Percentiles rank a stretch among this genome's conserved stretches.
Conservation (phyloP, 2,797 vertebrate species). For the Bryconaethiops microstoma region DNA sequence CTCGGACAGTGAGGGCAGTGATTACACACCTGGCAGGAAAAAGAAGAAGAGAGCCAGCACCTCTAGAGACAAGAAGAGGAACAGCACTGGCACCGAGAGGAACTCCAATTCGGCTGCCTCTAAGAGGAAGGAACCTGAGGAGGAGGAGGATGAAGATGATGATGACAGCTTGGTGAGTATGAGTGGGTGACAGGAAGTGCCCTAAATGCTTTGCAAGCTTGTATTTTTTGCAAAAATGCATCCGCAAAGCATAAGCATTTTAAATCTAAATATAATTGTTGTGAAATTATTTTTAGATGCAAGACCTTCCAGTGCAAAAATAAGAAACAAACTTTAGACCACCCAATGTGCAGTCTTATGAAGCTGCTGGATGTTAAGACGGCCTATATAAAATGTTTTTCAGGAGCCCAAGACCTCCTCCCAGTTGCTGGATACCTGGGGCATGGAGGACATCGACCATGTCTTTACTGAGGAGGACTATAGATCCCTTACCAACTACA, state of each 20-base stretch:
- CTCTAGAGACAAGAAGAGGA: conserved; percentile 90
- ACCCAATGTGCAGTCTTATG: background rate
- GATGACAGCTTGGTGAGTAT: conserved; percentile 87
- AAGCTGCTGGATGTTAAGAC: background rate
- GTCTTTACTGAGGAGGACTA: conserved; percentile 96
- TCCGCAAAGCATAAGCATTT: background rate
- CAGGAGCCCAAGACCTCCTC: conserved; percentile 95
- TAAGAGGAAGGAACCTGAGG: conserved; percentile 90
- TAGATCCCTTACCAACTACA: conserved; percentile 95
- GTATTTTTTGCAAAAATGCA: background rate
- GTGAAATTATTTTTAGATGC: background rate
- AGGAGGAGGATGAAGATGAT: conserved; percentile 79
- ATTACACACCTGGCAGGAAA: conserved; percentile 95
- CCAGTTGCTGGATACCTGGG: conserved; percentile 96
- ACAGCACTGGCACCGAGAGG: conserved; percentile 62
- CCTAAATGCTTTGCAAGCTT: background rate
- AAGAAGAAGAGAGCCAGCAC: conserved; percentile 90
- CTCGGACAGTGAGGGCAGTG: conserved; percentile 96
- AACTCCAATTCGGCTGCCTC: conserved; percentile 60
- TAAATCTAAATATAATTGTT: background rate
- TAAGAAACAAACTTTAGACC: background rate
- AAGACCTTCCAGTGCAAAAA: background rate
- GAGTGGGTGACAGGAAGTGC: background rate
- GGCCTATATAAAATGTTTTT: background rate
- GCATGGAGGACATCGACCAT: conserved; percentile 98